Conservation (phyloP, 2,888 invertebrate genomes). For the Pachycephus smyrnensis region DNA sequence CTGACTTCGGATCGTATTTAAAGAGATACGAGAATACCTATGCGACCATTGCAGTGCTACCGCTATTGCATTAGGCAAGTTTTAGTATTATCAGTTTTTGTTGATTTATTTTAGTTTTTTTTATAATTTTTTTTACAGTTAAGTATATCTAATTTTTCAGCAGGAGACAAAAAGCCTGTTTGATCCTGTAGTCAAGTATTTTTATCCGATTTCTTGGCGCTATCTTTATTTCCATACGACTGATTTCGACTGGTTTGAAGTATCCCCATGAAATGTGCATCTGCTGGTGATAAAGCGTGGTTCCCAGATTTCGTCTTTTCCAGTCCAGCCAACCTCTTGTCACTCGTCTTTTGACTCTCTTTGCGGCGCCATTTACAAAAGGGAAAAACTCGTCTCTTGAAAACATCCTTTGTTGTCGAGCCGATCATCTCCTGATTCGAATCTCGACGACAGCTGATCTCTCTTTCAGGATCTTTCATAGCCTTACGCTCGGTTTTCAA, state of each 20-base stretch:
- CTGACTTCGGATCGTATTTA: not conserved
- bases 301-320: conserved; percentile 33
- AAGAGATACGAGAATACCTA: not conserved
- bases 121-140: not conserved
- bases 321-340: conserved; percentile 15
- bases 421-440: conserved; percentile 10
- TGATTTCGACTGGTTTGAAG: conserved; percentile 10
- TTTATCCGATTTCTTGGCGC: not conserved
- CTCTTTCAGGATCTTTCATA: not conserved
- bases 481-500: not conserved
- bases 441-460: not conserved
- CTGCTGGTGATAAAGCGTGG: conserved; percentile 34
- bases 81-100: not conserved
- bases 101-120: not conserved
- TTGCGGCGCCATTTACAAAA: conserved; percentile 32
- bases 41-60: not conserved
- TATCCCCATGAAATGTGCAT: conserved; percentile 32
- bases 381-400: conserved; percentile 27
- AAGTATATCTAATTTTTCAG: not conserved
- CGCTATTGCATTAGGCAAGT: not conserved
- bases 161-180: conserved; percentile 11
- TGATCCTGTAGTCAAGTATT: conserved; percentile 1
- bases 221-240: not conserved
- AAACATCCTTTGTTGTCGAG: conserved; percentile 31
- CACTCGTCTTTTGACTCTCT: not conserved